Evolutionary conservation across 1,140 invertebrate species (phyloP).

Genomic region (Sitophilus oryzae): DNA sequence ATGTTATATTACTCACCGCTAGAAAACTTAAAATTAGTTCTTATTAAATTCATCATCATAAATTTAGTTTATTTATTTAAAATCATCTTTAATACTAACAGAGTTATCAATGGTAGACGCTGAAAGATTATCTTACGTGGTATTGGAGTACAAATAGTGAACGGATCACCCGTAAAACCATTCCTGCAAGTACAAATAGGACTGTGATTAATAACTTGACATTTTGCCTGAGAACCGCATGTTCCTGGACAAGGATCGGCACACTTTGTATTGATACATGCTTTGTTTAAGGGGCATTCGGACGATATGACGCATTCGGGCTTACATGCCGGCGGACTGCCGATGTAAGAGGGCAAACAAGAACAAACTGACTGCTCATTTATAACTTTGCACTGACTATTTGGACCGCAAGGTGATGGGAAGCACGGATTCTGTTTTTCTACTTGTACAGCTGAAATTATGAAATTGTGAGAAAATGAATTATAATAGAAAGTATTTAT

Average conservation of each 20-base stretch:
- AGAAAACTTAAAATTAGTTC: slow-evolving; percentile 55
- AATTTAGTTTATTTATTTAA: too few relatives aligned
- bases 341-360: slow-evolving; percentile 55
- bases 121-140: slow-evolving; percentile 47
- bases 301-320: slow-evolving; percentile 58
- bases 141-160: slow-evolving; percentile 53
- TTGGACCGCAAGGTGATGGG: slow-evolving; percentile 60
- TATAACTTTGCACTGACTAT: slow-evolving; percentile 54
- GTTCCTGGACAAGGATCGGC: slow-evolving; percentile 55
- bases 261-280: slow-evolving; percentile 58
- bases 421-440: slow-evolving; percentile 51
- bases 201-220: slow-evolving; percentile 61
- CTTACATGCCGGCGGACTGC: slow-evolving; percentile 54
- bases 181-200: slow-evolving; percentile 59
- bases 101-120: slow-evolving; percentile 9
- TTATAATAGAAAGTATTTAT: too few relatives aligned
- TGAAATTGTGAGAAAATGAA: slow-evolving; percentile 12
- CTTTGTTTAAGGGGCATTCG: slow-evolving; percentile 55
- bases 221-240: slow-evolving; percentile 56
- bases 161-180: slow-evolving; percentile 61
- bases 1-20: slow-evolving; percentile 69
- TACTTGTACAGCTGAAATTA: slow-evolving; percentile 46
- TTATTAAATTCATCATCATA: too few relatives aligned
- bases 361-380: slow-evolving; percentile 56
- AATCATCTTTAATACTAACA: not conserved